Percentiles rank a stretch among this genome's conserved stretches.
phyloP scores from a whole-genome alignment of 2,888 invertebrate species.

The Lathronympha strigana region DNA sequence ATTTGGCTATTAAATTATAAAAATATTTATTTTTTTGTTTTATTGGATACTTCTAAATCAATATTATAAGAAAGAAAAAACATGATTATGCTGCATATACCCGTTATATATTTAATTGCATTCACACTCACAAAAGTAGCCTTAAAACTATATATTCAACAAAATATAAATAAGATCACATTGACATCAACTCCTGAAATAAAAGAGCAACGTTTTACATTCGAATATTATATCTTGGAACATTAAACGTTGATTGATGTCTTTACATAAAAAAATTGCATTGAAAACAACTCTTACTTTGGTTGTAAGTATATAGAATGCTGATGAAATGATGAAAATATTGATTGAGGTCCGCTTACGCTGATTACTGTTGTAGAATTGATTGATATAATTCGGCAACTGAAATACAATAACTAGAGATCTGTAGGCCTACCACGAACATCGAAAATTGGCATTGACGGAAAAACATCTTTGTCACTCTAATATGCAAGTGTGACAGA shows the following conservation, averaged over 20 bases:
- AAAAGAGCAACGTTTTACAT: background rate
- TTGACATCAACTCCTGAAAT: background rate
- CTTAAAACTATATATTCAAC: slow-evolving; percentile 52
- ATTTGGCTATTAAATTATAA: slow-evolving; percentile 41
- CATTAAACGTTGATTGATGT: background rate
- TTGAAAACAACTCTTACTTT: background rate
- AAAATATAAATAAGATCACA: slow-evolving; percentile 27
- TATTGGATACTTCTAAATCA: no score
- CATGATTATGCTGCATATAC: slow-evolving; percentile 50
- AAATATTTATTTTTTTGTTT: slow-evolving; percentile 41
- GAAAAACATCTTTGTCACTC: no score
- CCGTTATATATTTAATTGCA: slow-evolving; percentile 64
- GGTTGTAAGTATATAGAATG: background rate
- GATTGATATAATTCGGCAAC: no score
- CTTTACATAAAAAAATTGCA: background rate
- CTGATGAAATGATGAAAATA: no score
- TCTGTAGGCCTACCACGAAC: no score
- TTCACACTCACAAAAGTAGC: slow-evolving; percentile 64
- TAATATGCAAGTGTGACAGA: no score
- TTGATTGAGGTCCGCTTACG: no score
- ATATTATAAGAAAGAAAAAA: background rate
- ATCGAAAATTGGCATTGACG: no score
- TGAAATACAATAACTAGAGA: no score
- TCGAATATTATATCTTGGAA: slow-evolving; percentile 1
- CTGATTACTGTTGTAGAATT: no score